Evolutionary conservation across 2,888 invertebrate genomes (phyloP).

Genomic region (Aleiodes leptofemur): DNA sequence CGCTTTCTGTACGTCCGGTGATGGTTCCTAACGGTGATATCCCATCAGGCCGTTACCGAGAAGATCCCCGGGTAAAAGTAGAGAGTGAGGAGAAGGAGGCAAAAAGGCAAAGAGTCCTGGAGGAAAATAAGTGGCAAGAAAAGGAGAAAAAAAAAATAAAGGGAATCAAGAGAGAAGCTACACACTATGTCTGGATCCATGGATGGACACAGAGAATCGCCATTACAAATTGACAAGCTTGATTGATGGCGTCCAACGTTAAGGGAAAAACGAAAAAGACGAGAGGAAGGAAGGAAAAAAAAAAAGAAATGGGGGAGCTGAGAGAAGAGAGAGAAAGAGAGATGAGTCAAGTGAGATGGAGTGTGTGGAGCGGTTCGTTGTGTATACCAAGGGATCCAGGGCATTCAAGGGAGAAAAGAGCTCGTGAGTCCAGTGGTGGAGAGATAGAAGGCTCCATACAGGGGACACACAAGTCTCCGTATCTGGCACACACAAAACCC

Average conservation of each 20-base stretch:
- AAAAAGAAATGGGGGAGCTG: constrained; percentile 45
- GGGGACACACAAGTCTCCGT: constrained; percentile 56
- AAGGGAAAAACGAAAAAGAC: constrained; percentile 56
- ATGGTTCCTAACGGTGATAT: constrained; percentile 58
- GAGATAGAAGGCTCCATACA: constrained; percentile 33
- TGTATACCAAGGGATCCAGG: constrained; percentile 47
- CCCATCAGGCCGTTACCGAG: constrained; percentile 56
- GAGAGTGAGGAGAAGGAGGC: constrained; percentile 49
- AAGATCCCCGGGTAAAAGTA: constrained; percentile 44
- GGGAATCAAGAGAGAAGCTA: constrained; percentile 50
- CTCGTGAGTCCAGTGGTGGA: constrained; percentile 52
- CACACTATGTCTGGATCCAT: constrained; percentile 62
- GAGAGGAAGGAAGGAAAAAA: too few species aligned
- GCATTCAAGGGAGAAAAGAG: constrained; percentile 63
- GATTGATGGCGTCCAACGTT: constrained; percentile 75
- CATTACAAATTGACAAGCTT: constrained; percentile 78
- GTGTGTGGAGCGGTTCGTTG: constrained; percentile 57
- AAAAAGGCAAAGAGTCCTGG: constrained; percentile 51
- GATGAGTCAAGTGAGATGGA: constrained; percentile 67
- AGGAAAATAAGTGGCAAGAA: constrained; percentile 47
- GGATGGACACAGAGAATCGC: constrained; percentile 76
- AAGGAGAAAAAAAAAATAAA: constrained; percentile 49
- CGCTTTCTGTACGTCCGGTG: constrained; percentile 49
- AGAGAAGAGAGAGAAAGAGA: constrained; percentile 57
- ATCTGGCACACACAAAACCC: constrained; percentile 51